These are phyloP conservation scores for Apodemia hepburni DNA, from an alignment of 2,888 invertebrate species.

Conservation along the genomic window DNA sequence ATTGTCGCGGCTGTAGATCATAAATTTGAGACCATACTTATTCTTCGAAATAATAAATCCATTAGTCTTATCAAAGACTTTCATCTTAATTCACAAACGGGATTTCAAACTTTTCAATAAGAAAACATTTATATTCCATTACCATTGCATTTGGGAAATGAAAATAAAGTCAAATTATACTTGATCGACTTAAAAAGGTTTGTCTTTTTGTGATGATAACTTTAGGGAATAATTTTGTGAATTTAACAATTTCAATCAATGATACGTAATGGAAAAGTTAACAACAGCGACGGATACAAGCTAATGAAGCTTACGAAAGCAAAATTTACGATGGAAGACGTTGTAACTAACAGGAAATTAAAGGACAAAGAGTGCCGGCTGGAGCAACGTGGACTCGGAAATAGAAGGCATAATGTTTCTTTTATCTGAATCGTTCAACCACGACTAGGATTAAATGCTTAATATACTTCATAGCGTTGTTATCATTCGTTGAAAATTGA, in stretches of 20 bases:
- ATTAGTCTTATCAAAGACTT: conserved; percentile 60
- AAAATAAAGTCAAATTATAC: conserved; percentile 54
- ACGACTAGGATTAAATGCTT: conserved; percentile 35
- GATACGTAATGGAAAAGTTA: conserved; percentile 76
- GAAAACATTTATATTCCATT: conserved; percentile 67
- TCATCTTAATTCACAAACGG: conserved; percentile 35
- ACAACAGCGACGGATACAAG: conserved; percentile 75
- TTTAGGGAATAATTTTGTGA: conserved; percentile 60
- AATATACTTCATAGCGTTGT: conserved; percentile 20
- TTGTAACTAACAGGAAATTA: conserved; percentile 71
- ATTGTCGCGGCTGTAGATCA: background rate
- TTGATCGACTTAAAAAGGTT: conserved; percentile 43
- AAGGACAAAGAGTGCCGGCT: conserved; percentile 75
- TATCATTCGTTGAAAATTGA: background rate
- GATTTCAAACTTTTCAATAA: conserved; percentile 61
- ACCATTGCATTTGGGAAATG: conserved; percentile 34
- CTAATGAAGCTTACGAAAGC: conserved; percentile 75
- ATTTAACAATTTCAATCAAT: conserved; percentile 73
- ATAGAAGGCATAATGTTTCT: conserved; percentile 63
- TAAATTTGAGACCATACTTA: background rate
- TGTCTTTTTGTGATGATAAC: background rate
- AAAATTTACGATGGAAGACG: conserved; percentile 70
- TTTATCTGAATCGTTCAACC: conserved; percentile 48
- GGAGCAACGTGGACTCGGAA: conserved; percentile 70
- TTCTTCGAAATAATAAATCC: conserved; percentile 39